Base-by-base conservation (phyloP, 1,140 invertebrate species). In the Drosophila busckii region DNA sequence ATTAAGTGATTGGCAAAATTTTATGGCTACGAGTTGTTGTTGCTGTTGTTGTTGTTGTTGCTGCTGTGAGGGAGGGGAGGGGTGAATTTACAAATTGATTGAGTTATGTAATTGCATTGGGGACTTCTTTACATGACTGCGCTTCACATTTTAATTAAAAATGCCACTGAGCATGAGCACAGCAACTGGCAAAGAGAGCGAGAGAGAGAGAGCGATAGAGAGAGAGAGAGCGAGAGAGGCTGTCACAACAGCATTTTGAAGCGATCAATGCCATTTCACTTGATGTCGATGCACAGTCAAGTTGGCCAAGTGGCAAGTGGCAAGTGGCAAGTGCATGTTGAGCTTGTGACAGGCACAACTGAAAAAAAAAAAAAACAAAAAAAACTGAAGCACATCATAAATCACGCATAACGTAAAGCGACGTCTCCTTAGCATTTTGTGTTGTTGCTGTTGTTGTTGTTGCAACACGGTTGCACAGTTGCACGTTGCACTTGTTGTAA, bases 301-400 rank as follows among this genome's bases (percentile, higher is more conserved):
- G n/a, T n/a, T n/a, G n/a, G n/a, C n/a, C n/a, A n/a, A n/a, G n/a
- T n/a, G n/a, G 32, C 26, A 13, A 25, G 23, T 22, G 44, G 19
- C 55, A 41, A 46, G 40, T 52, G 37, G 17, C 22, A 44, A 37
- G 29, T 42, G 54, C 42, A n/a, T 23, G 42, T 26, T 38, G 56
- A 34, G 10, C 35, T 31, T 40, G 25, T 12, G 12, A 22, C 29
- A 19, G 17, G n/a, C n/a, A n/a, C n/a, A n/a, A n/a, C n/a, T n/a
- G n/a, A n/a, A n/a, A n/a, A n/a, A n/a, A n/a, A n/a, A n/a, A n/a
- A n/a, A n/a, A n/a, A n/a, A n/a, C n/a, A n/a, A n/a, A n/a, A n/a
- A n/a, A n/a, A n/a, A n/a, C 49, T 82, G 59, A 82, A 70, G 75
- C 75, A 80, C 75, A 82, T 80, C 75, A 80, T 80, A 80, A 80